A percentile compares a stretch with the other conserved stretches of the same genome.
phyloP scores from a whole-genome alignment of 2,888 invertebrate species.

The Imbricaverruca yamaguchii region DNA sequence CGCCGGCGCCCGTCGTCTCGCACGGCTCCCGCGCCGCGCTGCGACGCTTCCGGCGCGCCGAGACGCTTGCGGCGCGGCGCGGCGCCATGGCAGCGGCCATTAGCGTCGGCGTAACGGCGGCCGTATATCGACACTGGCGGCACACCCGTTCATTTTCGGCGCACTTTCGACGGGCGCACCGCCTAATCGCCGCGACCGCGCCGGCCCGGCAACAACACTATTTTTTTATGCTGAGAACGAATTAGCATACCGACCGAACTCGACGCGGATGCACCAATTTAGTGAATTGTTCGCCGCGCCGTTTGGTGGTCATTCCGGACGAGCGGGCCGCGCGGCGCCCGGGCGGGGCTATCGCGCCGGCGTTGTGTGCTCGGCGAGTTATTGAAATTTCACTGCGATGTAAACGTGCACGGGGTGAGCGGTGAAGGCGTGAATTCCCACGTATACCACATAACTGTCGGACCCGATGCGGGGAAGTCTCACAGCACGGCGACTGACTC shows the following conservation, averaged over 20 bases:
- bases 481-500: too few species aligned
- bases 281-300: conserved; percentile 1
- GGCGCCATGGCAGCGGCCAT: not conserved
- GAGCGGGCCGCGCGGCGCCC: not conserved
- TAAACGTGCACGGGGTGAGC: not conserved
- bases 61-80: not conserved
- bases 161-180: not conserved
- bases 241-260: conserved; percentile 12
- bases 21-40: not conserved
- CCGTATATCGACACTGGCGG: not conserved
- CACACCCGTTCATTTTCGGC: not conserved
- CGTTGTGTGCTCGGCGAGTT: not conserved
- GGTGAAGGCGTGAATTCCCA: conserved; percentile 4
- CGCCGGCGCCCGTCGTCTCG: not conserved
- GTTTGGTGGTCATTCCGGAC: not conserved
- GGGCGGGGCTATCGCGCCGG: not conserved
- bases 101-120: not conserved
- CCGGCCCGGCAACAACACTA: not conserved
- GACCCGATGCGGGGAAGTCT: not conserved
- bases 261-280: conserved; percentile 14
- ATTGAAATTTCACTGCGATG: conserved; percentile 18
- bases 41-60: too few species aligned
- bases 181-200: not conserved
- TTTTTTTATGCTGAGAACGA: conserved; percentile 14
- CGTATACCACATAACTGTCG: not conserved